phyloP scores from a whole-genome alignment of 2,888 invertebrate genomes.

The Ochropleura leucogaster region DNA sequence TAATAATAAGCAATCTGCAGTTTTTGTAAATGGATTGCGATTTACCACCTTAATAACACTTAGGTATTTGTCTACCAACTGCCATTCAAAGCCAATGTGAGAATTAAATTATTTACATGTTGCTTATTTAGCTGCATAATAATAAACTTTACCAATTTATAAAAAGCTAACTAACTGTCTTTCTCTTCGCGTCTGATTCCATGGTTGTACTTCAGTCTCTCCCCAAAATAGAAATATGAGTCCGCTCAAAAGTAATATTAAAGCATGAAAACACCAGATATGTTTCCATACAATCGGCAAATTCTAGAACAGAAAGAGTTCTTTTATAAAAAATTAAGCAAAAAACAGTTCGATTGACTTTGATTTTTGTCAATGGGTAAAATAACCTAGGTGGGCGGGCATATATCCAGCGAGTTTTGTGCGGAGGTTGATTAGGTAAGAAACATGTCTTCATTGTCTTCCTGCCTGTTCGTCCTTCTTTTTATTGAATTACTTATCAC shows the following conservation, averaged over 20 bases:
- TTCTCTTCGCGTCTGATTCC: constrained; percentile 75
- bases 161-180: constrained; percentile 36
- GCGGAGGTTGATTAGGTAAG: no score
- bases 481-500: no score
- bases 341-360: no score
- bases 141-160: background rate
- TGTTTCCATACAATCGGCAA: constrained; percentile 81
- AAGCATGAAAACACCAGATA: constrained; percentile 86
- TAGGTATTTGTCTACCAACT: background rate
- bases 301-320: constrained; percentile 73
- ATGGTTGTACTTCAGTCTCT: constrained; percentile 81
- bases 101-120: background rate
- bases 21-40: background rate
- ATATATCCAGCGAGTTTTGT: no score
- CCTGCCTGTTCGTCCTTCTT: no score
- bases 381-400: no score
- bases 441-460: no score
- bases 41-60: background rate
- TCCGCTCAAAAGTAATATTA: constrained; percentile 80
- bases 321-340: background rate
- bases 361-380: no score
- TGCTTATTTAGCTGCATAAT: background rate
- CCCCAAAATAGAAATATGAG: constrained; percentile 84
- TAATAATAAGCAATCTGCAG: background rate
- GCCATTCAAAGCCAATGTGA: background rate